These are phyloP conservation scores for Camponotus vicinus DNA, from an alignment of 1,140 invertebrate species.

Conservation along the genomic window DNA sequence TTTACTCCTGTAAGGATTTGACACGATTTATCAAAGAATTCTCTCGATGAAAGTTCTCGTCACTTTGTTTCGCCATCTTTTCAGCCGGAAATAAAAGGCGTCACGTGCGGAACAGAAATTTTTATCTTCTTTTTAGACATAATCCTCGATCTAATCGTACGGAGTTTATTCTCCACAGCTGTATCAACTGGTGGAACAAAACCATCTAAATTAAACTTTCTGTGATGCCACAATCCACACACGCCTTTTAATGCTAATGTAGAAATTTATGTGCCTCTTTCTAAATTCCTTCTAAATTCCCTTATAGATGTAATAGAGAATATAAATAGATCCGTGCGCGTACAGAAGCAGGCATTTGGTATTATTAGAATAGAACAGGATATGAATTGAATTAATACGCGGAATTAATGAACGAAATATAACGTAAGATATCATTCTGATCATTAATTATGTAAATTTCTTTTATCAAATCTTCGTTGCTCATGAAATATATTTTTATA, in stretches of 20 bases:
- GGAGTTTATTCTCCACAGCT: slow-evolving; percentile 46
- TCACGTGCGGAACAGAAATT: slow-evolving; percentile 23
- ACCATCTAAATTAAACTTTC: slow-evolving; percentile 57
- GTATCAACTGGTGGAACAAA: slow-evolving; percentile 60
- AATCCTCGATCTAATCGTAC: slow-evolving; percentile 54
- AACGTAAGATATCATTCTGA: neutral
- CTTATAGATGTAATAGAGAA: neutral
- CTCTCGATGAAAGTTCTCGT: neutral
- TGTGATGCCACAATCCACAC: slow-evolving; percentile 16
- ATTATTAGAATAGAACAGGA: neutral
- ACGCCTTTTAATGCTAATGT: slow-evolving; percentile 40
- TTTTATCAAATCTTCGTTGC: neutral
- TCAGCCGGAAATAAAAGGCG: neutral
- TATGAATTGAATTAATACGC: slow-evolving; percentile 3
- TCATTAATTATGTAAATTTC: neutral
- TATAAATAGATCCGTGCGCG: neutral
- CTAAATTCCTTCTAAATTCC: slow-evolving; percentile 9
- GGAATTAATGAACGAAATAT: slow-evolving; percentile 1
- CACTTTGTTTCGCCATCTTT: neutral
- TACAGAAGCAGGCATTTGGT: slow-evolving; percentile 18
- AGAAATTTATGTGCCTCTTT: too few species aligned
- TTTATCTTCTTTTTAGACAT: slow-evolving; percentile 17
- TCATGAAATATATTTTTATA: neutral
- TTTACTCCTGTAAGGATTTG: slow-evolving; percentile 13
- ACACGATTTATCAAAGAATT: slow-evolving; percentile 17